Evolutionary conservation across 2,888 invertebrate genomes (phyloP).

Genomic region (Octonoba sinensis): DNA sequence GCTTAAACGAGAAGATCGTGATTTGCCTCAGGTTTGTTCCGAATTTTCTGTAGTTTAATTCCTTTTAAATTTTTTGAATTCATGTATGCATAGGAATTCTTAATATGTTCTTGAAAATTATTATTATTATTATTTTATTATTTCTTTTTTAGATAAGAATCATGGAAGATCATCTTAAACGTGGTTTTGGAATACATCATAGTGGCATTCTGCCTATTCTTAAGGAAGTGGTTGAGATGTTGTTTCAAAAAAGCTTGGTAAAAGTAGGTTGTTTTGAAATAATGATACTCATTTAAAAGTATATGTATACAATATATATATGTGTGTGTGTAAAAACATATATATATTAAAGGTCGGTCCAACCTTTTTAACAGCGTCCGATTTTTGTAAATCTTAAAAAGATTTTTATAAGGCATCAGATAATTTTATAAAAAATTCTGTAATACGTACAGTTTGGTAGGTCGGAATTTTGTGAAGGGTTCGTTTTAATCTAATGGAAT

Average conservation of each 20-base stretch:
- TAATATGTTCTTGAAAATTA: neutral
- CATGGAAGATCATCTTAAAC: constrained; percentile 80
- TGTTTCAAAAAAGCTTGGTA: constrained; percentile 93
- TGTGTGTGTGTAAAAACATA: neutral
- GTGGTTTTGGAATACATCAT: constrained; percentile 97
- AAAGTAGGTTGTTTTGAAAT: constrained; percentile 76
- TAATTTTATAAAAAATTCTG: no score
- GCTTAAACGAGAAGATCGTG: constrained; percentile 87
- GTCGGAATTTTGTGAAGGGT: no score
- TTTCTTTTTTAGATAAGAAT: constrained; percentile 20
- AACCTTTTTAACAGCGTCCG: no score
- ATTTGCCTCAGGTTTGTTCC: constrained; percentile 82
- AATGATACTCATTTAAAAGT: neutral
- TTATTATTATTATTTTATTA: neutral
- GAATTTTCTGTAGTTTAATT: neutral
- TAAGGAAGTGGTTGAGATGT: constrained; percentile 98
- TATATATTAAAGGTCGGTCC: neutral
- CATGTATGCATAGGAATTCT: neutral
- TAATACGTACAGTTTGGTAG: no score
- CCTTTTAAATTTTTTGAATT: neutral
- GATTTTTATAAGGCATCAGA: no score
- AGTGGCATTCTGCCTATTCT: constrained; percentile 97
- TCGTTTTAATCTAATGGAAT: no score
- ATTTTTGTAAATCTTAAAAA: no score
- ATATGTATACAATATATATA: no score